Evolutionary conservation across 2,797 vertebrate species (phyloP), one percentile per base, ranked within the genome.

Genomic region (Thaleichthys pacificus): DNA sequence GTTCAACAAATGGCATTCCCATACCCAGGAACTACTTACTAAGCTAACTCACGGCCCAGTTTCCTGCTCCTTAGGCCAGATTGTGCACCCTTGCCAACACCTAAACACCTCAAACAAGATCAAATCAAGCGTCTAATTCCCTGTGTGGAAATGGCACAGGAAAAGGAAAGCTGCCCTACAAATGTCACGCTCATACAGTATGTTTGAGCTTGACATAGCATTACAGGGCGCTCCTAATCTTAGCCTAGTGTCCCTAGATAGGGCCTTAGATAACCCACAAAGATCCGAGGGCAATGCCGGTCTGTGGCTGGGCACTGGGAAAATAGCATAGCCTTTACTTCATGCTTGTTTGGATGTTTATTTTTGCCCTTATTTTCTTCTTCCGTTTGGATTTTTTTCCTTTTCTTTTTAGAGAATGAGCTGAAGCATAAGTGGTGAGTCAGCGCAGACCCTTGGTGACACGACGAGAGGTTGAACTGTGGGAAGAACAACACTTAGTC

Each of bases 351-450:
- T 76, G 32, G 69, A 51, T 4, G 35, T 11, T 75, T 83, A 35
- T 62, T 81, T 17, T 66, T 19, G n/a, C 22, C 28, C 49, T 5
- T 54, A 76, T 79, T 42, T 61, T 54, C 17, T 15, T 70, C 74
- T 69, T 74, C 68, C 67, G 68, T 85, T 76, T n/a, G 5, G 4
- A 3, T 69, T 54, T 54, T 54, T 21, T 22, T 42, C 72, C 82
- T 78, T 74, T 61, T 61, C 79, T 76, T 80, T 84, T 76, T 49
- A 84, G 81, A 86, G 86, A 87, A 70, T 81, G 78, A 88, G 85
- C 86, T 79, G 65, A 83, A 81, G 79, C 74, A 79, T 83, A 74
- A 82, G 74, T 66, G 76, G 58, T 92, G 93, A 94, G 81, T 93
- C 90, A 92, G 77, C 60, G 82, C 79, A 77, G 85, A 82, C 88